Percentiles rank a stretch among this genome's conserved stretches.
Conservation (phyloP, 2,113 vertebrate genomes). For the Pseudorectes ferrugineus region DNA sequence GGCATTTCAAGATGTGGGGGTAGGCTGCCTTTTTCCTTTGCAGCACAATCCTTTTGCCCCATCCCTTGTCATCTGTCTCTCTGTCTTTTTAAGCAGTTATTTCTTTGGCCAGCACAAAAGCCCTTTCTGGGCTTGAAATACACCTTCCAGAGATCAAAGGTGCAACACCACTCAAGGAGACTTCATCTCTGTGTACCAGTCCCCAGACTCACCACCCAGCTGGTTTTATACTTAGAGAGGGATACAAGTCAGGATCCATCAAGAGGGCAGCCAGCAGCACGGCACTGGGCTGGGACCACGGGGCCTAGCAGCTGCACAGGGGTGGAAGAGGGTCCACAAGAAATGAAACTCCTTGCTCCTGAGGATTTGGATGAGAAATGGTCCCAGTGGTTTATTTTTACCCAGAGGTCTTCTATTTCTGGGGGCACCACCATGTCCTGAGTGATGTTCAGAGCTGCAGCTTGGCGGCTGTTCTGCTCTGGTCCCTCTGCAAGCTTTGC, state of each 20-base stretch:
- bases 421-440: neutral
- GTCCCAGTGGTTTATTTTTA: neutral
- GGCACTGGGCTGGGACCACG: neutral
- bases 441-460: neutral
- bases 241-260: neutral
- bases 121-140: neutral
- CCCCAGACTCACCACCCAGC: neutral
- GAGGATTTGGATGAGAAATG: neutral
- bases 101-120: conserved; percentile 9
- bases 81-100: neutral
- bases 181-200: neutral
- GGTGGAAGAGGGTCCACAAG: neutral
- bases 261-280: neutral
- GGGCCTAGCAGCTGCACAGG: neutral
- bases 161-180: neutral
- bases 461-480: rapidly evolving
- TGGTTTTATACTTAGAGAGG: neutral
- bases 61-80: neutral
- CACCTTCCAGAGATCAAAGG: neutral
- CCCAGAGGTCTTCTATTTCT: neutral
- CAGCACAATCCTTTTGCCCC: neutral
- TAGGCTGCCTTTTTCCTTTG: neutral
- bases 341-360: neutral
- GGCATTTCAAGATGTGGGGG: neutral
- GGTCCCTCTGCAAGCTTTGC: neutral